These are phyloP conservation scores for Pseudanteris insignis DNA, from an alignment of 2,888 invertebrate species.

Conservation along the genomic window DNA sequence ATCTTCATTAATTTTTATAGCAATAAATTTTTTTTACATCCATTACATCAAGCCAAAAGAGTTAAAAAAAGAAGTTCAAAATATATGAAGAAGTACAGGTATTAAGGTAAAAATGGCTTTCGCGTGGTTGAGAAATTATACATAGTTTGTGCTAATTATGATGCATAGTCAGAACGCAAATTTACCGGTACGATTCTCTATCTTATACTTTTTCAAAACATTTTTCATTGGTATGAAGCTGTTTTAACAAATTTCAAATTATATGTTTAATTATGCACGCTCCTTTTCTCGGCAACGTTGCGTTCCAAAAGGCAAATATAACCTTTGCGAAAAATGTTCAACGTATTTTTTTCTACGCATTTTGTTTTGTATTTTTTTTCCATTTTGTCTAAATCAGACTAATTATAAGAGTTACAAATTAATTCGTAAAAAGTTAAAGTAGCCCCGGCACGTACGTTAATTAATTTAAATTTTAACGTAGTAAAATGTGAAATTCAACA, in stretches of 20 bases:
- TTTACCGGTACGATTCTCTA: slow-evolving; percentile 31
- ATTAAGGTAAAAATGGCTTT: slow-evolving; percentile 28
- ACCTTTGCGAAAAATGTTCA: not conserved
- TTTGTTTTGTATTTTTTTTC: not conserved
- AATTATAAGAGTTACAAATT: too few relatives aligned
- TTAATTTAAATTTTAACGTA: not conserved
- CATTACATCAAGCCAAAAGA: slow-evolving; percentile 19
- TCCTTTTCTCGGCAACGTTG: slow-evolving; percentile 7
- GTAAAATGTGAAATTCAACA: too few relatives aligned
- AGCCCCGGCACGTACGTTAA: not conserved
- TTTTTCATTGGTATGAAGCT: slow-evolving; percentile 30
- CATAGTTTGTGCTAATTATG: slow-evolving; percentile 35
- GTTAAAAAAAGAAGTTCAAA: slow-evolving; percentile 23
- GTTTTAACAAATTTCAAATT: slow-evolving; percentile 24
- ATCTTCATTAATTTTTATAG: slow-evolving; percentile 27
- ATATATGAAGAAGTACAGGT: slow-evolving; percentile 25
- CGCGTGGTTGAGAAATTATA: slow-evolving; percentile 30
- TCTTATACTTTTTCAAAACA: slow-evolving; percentile 30
- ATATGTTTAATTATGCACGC: slow-evolving; percentile 21
- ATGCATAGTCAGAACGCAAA: slow-evolving; percentile 33
- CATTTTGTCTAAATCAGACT: too few relatives aligned
- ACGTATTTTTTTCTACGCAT: too few relatives aligned
- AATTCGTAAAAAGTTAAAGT: too few relatives aligned
- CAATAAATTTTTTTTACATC: slow-evolving; percentile 26
- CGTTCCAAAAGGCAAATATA: slow-evolving; percentile 7